Conservation (phyloP, 2,797 vertebrate genomes). For the Propithecus deckenii region DNA sequence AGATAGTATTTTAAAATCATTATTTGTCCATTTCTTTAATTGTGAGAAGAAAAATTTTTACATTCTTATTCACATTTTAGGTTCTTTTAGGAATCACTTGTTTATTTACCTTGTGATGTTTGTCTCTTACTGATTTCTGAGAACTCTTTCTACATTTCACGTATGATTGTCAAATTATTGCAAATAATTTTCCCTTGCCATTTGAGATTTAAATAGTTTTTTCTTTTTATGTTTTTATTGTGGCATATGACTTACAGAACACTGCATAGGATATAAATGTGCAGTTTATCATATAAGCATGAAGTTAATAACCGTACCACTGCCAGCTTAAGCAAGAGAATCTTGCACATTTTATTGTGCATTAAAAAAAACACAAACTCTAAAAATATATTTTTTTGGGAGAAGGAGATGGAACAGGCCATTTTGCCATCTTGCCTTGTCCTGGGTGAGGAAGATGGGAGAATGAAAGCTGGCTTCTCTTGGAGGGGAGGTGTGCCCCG, state of each 20-base stretch:
- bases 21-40: neutral
- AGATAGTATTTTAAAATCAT: neutral
- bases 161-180: neutral
- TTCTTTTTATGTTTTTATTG: neutral
- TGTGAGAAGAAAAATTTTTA: neutral
- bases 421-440: neutral
- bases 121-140: neutral
- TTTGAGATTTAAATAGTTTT: neutral
- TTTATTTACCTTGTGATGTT: neutral
- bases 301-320: neutral
- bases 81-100: neutral
- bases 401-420: neutral
- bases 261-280: neutral
- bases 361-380: neutral
- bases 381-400: neutral
- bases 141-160: neutral
- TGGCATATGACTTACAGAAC: too few species aligned
- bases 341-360: neutral
- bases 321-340: neutral
- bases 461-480: neutral
- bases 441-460: neutral
- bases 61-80: neutral
- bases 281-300: neutral
- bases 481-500: neutral
- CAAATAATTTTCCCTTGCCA: neutral